Conservation (phyloP, 2,888 invertebrate species). For the Neoitamus cyanurus region DNA sequence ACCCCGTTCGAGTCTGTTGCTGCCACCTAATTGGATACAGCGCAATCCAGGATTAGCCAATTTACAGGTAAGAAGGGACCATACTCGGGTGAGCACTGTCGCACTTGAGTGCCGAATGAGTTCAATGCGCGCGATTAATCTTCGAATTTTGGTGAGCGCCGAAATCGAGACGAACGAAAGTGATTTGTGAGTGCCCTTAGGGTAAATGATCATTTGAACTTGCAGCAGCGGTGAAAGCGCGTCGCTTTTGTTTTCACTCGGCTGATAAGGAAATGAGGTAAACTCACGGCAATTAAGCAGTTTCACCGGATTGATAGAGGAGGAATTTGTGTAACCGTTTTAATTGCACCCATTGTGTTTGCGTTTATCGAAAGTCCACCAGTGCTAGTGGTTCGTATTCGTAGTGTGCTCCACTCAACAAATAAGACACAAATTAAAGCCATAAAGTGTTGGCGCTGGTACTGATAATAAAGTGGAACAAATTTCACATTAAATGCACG, state of each 20-base stretch:
- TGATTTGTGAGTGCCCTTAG: slow-evolving; percentile 35
- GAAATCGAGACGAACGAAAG: background rate
- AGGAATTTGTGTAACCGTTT: slow-evolving; percentile 6
- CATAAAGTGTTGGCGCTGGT: slow-evolving; percentile 8
- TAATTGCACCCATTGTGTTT: slow-evolving; percentile 13
- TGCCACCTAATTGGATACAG: background rate
- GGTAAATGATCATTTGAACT: slow-evolving; percentile 14
- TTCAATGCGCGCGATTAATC: slow-evolving; percentile 36
- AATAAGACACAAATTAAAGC: background rate
- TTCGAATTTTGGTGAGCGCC: background rate
- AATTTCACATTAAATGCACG: slow-evolving; percentile 47
- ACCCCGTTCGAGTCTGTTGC: background rate
- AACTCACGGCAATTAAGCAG: background rate
- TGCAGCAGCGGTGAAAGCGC: slow-evolving; percentile 21
- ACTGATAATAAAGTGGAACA: slow-evolving; percentile 46
- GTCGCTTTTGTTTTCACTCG: slow-evolving; percentile 36
- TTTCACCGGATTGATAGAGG: slow-evolving; percentile 21
- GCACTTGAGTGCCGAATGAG: slow-evolving; percentile 48
- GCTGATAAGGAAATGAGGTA: slow-evolving; percentile 36
- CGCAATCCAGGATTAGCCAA: background rate
- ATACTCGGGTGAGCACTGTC: slow-evolving; percentile 16
- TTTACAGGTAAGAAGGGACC: slow-evolving; percentile 32
- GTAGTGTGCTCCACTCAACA: background rate
- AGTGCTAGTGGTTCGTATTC: background rate
- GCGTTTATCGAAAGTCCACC: background rate